Base-by-base conservation (phyloP, 2,113 vertebrate genomes). In the Aldabrachelys gigantea region DNA sequence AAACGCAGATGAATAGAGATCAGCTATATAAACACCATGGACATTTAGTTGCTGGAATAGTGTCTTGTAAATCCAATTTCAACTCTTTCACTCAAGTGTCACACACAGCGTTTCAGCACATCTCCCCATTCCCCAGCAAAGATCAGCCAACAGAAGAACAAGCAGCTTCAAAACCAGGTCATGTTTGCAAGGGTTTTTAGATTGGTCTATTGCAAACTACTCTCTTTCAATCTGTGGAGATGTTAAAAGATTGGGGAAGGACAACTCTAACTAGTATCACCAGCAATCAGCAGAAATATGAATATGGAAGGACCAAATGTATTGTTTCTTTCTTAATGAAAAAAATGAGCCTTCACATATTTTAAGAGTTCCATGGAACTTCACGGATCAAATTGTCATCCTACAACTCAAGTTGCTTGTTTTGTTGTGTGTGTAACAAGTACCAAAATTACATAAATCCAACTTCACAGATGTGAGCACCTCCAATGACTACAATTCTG, bases 1-100 rank as follows among this genome's bases (percentile, higher is more conserved):
- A 97, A 98, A 98, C 98, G 97, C 47, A 98, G 98, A 98, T 98
- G 98, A 98, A 96, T 91, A 98, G 97, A 98, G 98, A 98, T 98
- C 98, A 98, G 98, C 97, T 97, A 98, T 98, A 98, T 98, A 98
- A 97, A 89, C 95, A 96, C 95, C 95, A 35, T 8, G 96, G 97
- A 97, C 98, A 92, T 96, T 98, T 95, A 84, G 97, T 97, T 97
- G 97, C 97, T 97, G 96, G 87, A 97, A 96, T 52, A 97, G 92
- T 16, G 91, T 96, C 93, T 96, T 90, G 89, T 92, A 92, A 97
- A 96, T 96, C 96, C 97, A 95, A 96, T 88, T 95, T 94, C 91
- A 19, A 80, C 89, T 94, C 95, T 96, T 89, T 59, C 95, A 96
- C 97, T 96, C 97, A 97, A 97, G 96, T 92, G 96, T 90, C 94